Evolutionary conservation across 2,797 vertebrate species (phyloP).

Genomic region (Tokudaia muenninki): DNA sequence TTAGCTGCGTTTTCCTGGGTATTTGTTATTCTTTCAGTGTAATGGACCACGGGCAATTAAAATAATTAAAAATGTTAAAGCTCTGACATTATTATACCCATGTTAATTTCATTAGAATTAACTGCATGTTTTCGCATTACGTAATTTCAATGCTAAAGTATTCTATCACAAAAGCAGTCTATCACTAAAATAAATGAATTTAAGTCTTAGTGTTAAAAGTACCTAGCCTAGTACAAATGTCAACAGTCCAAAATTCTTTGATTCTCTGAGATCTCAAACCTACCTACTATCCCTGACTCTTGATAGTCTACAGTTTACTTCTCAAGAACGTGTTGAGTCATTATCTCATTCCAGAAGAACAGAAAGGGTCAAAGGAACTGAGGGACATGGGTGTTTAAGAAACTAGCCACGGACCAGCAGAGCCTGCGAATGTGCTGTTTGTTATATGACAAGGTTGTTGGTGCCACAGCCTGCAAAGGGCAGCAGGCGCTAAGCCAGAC

Average conservation of each 20-base stretch:
- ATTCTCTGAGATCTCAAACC: background rate
- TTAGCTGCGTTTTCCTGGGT: background rate
- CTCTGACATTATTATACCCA: background rate
- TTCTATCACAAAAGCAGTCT: background rate
- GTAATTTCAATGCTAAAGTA: background rate
- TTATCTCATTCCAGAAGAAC: background rate
- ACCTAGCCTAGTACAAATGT: background rate
- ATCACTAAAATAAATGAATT: background rate
- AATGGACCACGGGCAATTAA: conserved; percentile 27
- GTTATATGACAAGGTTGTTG: conserved; percentile 28
- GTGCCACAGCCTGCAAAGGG: conserved; percentile 46
- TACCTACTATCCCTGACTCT: background rate
- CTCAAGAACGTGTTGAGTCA: conserved; percentile 21
- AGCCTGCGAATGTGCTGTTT: conserved; percentile 33
- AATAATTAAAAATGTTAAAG: conserved; percentile 14
- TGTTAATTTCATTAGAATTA: conserved; percentile 15
- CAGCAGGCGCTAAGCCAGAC: conserved; percentile 11
- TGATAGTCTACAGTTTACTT: background rate
- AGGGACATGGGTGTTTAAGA: conserved; percentile 43
- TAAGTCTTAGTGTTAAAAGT: background rate
- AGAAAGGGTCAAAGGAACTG: background rate
- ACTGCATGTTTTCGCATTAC: background rate
- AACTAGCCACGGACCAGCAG: conserved; percentile 45
- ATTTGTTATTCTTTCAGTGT: conserved; percentile 31
- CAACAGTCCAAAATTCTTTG: conserved; percentile 1